Evolutionary conservation across 2,113 vertebrate genomes (phyloP), one percentile per base, ranked within the genome.

Genomic region (Periophthalmodon schlosseri): DNA sequence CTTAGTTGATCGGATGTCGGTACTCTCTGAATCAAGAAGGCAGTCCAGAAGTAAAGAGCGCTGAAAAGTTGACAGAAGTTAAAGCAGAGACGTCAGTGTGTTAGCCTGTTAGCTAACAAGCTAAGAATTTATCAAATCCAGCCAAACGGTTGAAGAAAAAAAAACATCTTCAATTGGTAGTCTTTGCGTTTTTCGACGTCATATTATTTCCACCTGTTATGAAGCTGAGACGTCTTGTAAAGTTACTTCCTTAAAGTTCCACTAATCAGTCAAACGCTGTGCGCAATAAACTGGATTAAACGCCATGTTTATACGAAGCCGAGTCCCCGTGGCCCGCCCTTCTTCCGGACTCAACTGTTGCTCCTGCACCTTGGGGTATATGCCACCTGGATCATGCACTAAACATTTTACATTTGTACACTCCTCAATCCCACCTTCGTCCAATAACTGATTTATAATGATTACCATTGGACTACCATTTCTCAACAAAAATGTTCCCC

Each of bases 301-400:
- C 88, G 88, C 89, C 91, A 90, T 92, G 91, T 92, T 91, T 89
- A 87, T 86, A 69, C 50, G 50, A 74, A 73, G 70, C 71, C 24
- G 34, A 87, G 84, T 44, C 39, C 39, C 52, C 8, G 52, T 56
- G 86, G 86, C 84, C 89, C 86, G 87, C 90, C 90, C 87, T 83
- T 68, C 83, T 91, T 91, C 90, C 88, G 87, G 86, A 67, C 82
- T 83, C 44, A 63, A 50, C 74, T 47, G 70, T 1, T 39, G 3
- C n/a, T 69, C 69, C 68, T 10, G 54, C n/a, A 24, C 60, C 50
- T 20, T 14, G 5, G 49, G 14, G 49, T 52, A 10, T 44, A 11
- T 44, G 0, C 49, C 49, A 5, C 49, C 16, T 52, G n/a, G 52
- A 52, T 52, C 49, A 44, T 44, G 10, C 39, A 44, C 39, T 44